Evolutionary conservation across 2,888 invertebrate genomes (phyloP).

Genomic region (Drosophila prostipennis): DNA sequence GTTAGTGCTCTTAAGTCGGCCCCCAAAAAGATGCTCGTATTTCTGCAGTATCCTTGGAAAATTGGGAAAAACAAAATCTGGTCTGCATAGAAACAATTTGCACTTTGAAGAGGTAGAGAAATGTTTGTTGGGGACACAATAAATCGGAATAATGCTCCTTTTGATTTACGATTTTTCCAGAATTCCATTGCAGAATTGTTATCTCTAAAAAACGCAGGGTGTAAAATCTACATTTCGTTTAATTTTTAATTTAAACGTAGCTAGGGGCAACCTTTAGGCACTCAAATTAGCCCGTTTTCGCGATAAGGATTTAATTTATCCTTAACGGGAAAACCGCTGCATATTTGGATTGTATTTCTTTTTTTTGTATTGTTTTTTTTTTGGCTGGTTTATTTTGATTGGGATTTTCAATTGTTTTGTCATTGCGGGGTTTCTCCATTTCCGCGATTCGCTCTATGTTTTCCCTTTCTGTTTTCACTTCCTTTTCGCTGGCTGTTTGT

Average conservation of each 20-base stretch:
- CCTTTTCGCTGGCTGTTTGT: slow-evolving; percentile 35
- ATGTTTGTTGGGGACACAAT: slow-evolving; percentile 10
- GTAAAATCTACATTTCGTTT: background rate
- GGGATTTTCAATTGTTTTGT: slow-evolving; percentile 55
- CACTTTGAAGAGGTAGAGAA: slow-evolving; percentile 1
- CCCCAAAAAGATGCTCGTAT: background rate
- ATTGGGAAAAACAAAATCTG: slow-evolving; percentile 19
- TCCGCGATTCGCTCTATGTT: slow-evolving; percentile 15
- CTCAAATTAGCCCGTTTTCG: background rate
- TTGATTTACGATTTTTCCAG: background rate
- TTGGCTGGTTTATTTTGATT: slow-evolving; percentile 51
- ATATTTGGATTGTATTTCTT: slow-evolving; percentile 2
- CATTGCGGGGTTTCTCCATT: slow-evolving; percentile 32
- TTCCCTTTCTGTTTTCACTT: slow-evolving; percentile 35
- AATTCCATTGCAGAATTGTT: background rate
- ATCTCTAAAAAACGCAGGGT: background rate
- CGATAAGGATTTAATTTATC: slow-evolving; percentile 7
- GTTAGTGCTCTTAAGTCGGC: slow-evolving; percentile 2
- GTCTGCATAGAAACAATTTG: background rate
- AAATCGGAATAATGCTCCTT: background rate
- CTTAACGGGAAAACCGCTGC: background rate
- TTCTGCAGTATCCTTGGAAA: background rate
- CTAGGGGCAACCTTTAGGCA: background rate
- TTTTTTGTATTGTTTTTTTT: slow-evolving; percentile 36
- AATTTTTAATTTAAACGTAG: background rate